These are phyloP conservation scores for Penaeus vannamei DNA, from an alignment of 1,140 invertebrate species.

Conservation along the genomic window DNA sequence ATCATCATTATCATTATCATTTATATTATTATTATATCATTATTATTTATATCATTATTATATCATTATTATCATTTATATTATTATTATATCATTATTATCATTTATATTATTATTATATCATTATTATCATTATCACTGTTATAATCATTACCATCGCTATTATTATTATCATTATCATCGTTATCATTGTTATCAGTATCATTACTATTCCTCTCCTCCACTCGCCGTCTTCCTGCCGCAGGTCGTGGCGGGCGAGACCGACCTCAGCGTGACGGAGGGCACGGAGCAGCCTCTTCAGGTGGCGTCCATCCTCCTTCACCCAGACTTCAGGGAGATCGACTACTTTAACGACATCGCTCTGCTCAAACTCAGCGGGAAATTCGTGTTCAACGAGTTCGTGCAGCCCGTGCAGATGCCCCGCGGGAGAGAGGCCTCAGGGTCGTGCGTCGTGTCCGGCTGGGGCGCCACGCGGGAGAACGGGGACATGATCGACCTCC, in stretches of 20 bases:
- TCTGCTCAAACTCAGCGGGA: conserved; percentile 75
- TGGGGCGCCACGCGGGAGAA: conserved; percentile 34
- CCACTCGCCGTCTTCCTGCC: neutral
- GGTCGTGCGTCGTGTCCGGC: neutral
- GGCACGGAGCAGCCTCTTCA: conserved; percentile 72
- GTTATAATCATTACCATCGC: too few species aligned
- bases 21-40: too few species aligned
- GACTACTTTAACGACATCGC: conserved; percentile 77
- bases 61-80: too few species aligned
- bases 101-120: too few species aligned
- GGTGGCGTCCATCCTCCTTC: conserved; percentile 72
- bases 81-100: too few species aligned
- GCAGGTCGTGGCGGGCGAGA: conserved; percentile 71
- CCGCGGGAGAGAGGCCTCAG: conserved; percentile 45
- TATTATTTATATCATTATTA: too few species aligned
- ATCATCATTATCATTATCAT: too few species aligned
- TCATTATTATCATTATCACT: too few species aligned
- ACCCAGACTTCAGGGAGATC: conserved; percentile 72
- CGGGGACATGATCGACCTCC: neutral
- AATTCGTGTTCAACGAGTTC: conserved; percentile 74
- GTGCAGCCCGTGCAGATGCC: conserved; percentile 73
- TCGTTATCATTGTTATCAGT: too few species aligned
- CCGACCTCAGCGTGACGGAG: conserved; percentile 70
- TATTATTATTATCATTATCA: too few species aligned
- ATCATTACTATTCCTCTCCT: neutral